Evolutionary conservation across 2,888 invertebrate genomes (phyloP).

Genomic region (Exocentrus adspersus): DNA sequence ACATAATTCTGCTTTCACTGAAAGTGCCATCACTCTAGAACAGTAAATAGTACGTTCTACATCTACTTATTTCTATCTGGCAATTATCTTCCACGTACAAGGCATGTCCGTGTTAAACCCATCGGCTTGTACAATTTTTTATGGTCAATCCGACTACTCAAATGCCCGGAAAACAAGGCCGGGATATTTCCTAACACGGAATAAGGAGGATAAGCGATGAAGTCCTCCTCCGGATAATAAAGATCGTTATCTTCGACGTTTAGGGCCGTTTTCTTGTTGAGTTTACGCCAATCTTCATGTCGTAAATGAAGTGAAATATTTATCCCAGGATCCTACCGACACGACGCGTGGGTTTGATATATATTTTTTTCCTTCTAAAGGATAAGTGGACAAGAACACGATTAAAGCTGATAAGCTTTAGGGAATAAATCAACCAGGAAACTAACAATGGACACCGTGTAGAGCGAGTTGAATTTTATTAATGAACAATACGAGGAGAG

Average conservation of each 20-base stretch:
- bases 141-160: background rate
- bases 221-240: background rate
- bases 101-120: too few relatives aligned
- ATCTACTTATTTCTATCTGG: too few relatives aligned
- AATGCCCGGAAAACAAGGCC: background rate
- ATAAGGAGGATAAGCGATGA: background rate
- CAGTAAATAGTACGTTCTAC: too few relatives aligned
- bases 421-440: background rate
- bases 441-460: background rate
- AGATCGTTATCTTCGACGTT: background rate
- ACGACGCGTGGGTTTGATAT: background rate
- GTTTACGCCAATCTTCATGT: background rate
- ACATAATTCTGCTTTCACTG: background rate
- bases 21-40: too few relatives aligned
- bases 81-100: too few relatives aligned
- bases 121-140: background rate
- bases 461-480: too few relatives aligned
- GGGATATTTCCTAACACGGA: background rate
- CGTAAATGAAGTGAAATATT: slow-evolving; percentile 7
- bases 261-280: background rate
- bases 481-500: too few relatives aligned
- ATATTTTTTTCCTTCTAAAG: background rate
- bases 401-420: background rate
- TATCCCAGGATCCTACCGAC: background rate
- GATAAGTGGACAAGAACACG: background rate